A percentile compares a stretch with the other conserved stretches of the same genome.
Conservation (phyloP, 2,888 invertebrate species). For the Diarsia brunnea region DNA sequence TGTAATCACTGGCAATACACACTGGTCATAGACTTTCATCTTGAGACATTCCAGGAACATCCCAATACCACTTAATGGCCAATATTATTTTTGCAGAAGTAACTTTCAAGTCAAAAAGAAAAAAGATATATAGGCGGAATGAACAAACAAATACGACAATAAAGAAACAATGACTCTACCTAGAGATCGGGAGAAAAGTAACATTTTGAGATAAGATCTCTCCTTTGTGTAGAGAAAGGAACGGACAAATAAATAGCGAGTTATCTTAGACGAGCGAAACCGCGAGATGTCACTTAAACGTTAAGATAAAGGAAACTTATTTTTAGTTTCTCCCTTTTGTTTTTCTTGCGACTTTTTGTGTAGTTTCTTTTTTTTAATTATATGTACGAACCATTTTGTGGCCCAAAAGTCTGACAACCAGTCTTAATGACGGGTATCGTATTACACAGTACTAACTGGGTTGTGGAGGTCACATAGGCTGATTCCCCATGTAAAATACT, state of each 20-base stretch:
- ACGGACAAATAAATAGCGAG: slow-evolving; percentile 82
- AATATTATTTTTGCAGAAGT: neutral
- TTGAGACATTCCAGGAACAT: no score
- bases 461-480: no score
- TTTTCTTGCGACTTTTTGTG: slow-evolving; percentile 62
- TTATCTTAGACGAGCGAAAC: slow-evolving; percentile 80
- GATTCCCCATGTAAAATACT: no score
- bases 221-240: slow-evolving; percentile 68
- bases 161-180: slow-evolving; percentile 60
- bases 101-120: slow-evolving; percentile 15
- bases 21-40: no score
- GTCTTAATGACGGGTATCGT: no score
- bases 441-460: no score
- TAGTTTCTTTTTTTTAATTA: neutral
- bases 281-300: slow-evolving; percentile 79
- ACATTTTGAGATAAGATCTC: slow-evolving; percentile 73
- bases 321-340: slow-evolving; percentile 67
- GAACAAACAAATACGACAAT: slow-evolving; percentile 51
- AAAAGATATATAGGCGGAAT: slow-evolving; percentile 19
- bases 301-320: slow-evolving; percentile 72
- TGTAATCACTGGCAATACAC: no score
- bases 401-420: no score
- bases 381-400: neutral
- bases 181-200: slow-evolving; percentile 68
- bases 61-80: no score